Conservation (phyloP, 2,113 vertebrate species). For the Pseudolaguvia tuberculata region DNA sequence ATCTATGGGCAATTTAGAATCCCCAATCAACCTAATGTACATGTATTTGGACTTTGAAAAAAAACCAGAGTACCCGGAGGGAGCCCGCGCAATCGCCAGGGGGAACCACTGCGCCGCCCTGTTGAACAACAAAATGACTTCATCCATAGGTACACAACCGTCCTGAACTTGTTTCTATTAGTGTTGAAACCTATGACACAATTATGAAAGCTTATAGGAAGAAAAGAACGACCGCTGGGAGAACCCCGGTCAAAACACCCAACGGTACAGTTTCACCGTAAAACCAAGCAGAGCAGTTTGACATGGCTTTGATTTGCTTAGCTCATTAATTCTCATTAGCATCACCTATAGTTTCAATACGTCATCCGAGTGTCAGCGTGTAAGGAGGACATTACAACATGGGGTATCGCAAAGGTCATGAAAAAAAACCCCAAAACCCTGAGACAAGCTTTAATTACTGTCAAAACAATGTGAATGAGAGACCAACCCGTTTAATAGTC, state of each 20-base stretch:
- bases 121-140: neutral
- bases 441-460: constrained; percentile 15
- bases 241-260: constrained; percentile 32
- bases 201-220: constrained; percentile 43
- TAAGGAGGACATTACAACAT: neutral
- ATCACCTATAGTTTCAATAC: constrained; percentile 14
- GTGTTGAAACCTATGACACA: neutral
- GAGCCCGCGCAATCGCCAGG: too few relatives aligned
- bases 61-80: too few relatives aligned
- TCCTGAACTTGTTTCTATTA: neutral
- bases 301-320: constrained; percentile 10
- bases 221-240: constrained; percentile 15
- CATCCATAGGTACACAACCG: neutral
- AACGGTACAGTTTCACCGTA: constrained; percentile 27
- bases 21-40: too few relatives aligned
- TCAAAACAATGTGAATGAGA: constrained; percentile 12
- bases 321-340: constrained; percentile 25
- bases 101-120: too few relatives aligned
- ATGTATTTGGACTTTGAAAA: too few relatives aligned
- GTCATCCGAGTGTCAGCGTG: neutral
- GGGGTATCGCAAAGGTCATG: constrained; percentile 27
- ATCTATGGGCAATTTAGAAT: too few relatives aligned
- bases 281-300: constrained; percentile 15
- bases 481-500: neutral
- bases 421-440: constrained; percentile 25